Base-by-base conservation (phyloP, 2,888 invertebrate genomes). In the Ophion slaviceki region DNA sequence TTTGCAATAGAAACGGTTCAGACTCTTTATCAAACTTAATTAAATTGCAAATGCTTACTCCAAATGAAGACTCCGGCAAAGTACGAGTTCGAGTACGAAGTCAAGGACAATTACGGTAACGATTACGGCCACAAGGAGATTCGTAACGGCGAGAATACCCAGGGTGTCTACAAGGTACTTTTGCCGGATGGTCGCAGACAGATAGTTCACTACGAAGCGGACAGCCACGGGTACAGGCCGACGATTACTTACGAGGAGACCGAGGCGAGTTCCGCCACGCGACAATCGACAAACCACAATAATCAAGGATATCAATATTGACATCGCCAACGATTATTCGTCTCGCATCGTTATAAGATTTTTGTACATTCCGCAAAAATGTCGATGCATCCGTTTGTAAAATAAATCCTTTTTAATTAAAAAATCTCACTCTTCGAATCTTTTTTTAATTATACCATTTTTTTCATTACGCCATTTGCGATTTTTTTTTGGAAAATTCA, bases 171-270 rank as follows among this genome's bases (percentile, higher is more conserved):
- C 90, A 92, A 91, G 81, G 94, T 94, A 1, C 90, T 93, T 36
- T 90, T 94, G 81, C 94, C 94, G 66, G 93, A 94, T 88, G 94
- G 94, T 59, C 92, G 94, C 32, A 92, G 91, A 17, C 94, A 96
- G 95, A 96, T 96, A 62, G 96, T 96, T 0, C 95, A 95, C 88
- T 97, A 96, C 93, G 96, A 96, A 90, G 97, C 96, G 7, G 96
- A 96, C 89, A 95, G 96, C 90, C 94, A 95, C 67, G 97, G 97
- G 1, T 97, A 96, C 94, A 95, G 95, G 87, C 96, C 97, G 20
- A 95, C 95, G 89, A 96, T 96, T 84, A 95, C 96, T 0, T 96
- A 96, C 92, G 96, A 96, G 92, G 96, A 96, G 90, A 76, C 89
- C 1, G 89, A 86, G n/a, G 67, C 83, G 62, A 87, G 88, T 40